Evolutionary conservation across 2,113 vertebrate species (phyloP), one percentile per base, ranked within the genome.

Genomic region (Brachypodius melanocephalos): DNA sequence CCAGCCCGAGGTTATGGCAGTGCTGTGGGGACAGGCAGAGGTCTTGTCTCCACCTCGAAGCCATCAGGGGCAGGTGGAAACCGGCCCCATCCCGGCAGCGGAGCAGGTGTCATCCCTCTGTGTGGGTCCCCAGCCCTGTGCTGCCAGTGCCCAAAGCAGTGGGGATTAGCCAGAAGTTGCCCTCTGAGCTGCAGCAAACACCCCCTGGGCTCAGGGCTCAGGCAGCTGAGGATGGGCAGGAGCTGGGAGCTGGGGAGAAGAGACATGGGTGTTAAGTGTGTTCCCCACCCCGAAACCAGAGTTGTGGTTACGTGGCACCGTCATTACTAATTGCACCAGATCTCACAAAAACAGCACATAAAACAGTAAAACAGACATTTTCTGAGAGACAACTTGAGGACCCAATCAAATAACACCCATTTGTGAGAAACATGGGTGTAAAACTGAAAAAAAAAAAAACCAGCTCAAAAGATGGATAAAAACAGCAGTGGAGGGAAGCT

Each of bases 371-470:
- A 46, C 0, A 3, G 0, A 0, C 2, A 2, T 81, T 66, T 86
- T 36, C 19, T 5, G n/a, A 10, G 10, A 3, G 46, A 21, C 0
- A 3, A 7, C 32, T 9, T 3, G 32, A 34, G 18, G 20, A 38
- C 18, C 24, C 5, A 0, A 7, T 2, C 17, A 3, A 49, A 25
- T 1, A 0, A 12, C 61, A 15, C 3, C 7, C 0, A 0, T 11
- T 14, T 17, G 40, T 13, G 45, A 65, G 82, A 55, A 79, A 59
- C 10, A 16, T 0, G 9, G 29, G 26, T 15, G 40, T 1, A 63
- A 85, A 89, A 48, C 4, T 6, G 9, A 3, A 34, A 45, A 17
- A 38, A 48, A 54, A 15, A 45, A 17, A 38, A 48, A 54, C 9
- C 6, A 2, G 4, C 55, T 71, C 17, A 17, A 72, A 80, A 2